Base-by-base conservation (phyloP, 2,113 vertebrate genomes). In the Henicopernis longicauda region DNA sequence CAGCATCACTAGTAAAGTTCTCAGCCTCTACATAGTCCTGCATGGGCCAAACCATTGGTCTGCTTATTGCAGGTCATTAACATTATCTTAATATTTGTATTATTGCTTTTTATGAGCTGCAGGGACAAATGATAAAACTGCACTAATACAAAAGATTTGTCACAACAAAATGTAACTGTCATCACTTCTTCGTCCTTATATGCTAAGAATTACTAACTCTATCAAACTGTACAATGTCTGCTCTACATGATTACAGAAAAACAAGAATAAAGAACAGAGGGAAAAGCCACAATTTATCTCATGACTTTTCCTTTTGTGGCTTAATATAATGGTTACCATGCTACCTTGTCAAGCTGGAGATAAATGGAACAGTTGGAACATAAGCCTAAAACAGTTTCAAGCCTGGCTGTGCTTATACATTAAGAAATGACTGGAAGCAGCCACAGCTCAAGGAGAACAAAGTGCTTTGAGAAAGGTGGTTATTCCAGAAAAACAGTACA, bases 331-430 rank as follows among this genome's bases (percentile, higher is more conserved):
- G 66, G 80, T 82, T 79, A 79, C 65, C 49, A 62, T 16, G 73
- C 49, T 79, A 76, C 80, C 69, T 92, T 79, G 86, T 86, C 92
- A 87, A 62, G 40, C 44, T 91, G 69, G 52, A 94, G 69, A 92
- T 79, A 86, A 95, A 93, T 86, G 65, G 72, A 94, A 76, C 82
- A 58, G 79, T 62, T 88, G 82, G 86, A 88, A 72, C 34, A n/a
- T 70, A 82, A 94, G 52, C 44, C 61, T 59, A 23, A 67, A 90
- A 78, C 29, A 22, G 45, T 38, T 89, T 93, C 76, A 67, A 93
- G 61, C 34, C 77, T 76, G 40, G 36, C 81, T 89, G 57, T 78
- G 63, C 57, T 86, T 77, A 55, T 34, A 42, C n/a, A 15, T 55
- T 74, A 74, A 82, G 72, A 57, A 89, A 78, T 3, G 29, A 57